These are phyloP conservation scores for Cantharis rufa DNA, from an alignment of 2,888 invertebrate genomes.

Conservation along the genomic window DNA sequence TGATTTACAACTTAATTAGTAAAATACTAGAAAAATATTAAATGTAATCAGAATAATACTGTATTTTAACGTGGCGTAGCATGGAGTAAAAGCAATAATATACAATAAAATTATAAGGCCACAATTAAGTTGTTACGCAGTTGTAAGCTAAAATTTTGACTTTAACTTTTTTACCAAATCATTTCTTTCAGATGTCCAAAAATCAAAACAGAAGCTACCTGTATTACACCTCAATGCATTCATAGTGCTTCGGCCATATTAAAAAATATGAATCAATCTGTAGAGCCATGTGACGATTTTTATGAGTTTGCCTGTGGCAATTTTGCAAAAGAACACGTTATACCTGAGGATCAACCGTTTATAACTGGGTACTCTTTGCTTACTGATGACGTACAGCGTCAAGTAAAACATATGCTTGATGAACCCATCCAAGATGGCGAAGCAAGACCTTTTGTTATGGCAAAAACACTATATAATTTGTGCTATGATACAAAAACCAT, in stretches of 20 bases:
- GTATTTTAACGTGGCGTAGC: too few species aligned
- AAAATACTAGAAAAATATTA: too few species aligned
- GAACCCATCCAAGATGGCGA: background rate
- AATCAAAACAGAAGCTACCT: conserved; percentile 6
- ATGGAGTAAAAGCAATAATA: too few species aligned
- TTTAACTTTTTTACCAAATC: too few species aligned
- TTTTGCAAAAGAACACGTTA: background rate
- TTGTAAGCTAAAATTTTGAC: too few species aligned
- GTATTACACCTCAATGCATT: conserved; percentile 69
- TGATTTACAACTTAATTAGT: too few species aligned
- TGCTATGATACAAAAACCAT: conserved; percentile 87
- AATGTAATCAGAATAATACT: too few species aligned
- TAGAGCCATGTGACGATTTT: conserved; percentile 65
- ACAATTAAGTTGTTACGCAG: too few species aligned
- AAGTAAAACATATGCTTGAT: conserved; percentile 8
- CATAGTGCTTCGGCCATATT: conserved; percentile 72
- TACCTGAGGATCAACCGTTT: conserved; percentile 7
- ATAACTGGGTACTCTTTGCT: conserved; percentile 5
- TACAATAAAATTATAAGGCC: too few species aligned
- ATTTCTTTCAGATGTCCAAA: background rate
- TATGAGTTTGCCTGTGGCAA: conserved; percentile 22
- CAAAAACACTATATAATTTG: conserved; percentile 56
- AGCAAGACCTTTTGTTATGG: background rate
- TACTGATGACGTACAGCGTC: background rate
- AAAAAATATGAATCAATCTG: conserved; percentile 65